A percentile compares a stretch with the other conserved stretches of the same genome.
Conservation (phyloP, 2,113 vertebrate genomes). For the Phalacrocorax carbo region DNA sequence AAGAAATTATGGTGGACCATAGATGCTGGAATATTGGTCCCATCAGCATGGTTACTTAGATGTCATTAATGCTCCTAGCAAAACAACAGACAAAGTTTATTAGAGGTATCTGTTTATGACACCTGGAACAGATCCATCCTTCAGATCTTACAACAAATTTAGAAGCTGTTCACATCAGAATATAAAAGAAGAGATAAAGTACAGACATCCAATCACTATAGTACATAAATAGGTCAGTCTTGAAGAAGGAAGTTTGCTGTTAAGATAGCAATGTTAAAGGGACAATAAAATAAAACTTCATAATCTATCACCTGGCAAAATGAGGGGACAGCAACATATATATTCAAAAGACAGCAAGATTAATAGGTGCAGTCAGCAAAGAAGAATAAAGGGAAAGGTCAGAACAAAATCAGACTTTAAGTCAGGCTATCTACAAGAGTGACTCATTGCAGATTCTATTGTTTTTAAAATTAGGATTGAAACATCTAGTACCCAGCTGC, state of each 20-base stretch:
- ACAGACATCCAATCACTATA: not conserved
- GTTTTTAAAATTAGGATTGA: not conserved
- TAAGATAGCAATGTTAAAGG: not conserved
- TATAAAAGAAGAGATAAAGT: not conserved
- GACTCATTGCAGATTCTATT: not conserved
- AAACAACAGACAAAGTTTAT: not conserved
- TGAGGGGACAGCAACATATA: not conserved
- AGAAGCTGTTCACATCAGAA: not conserved
- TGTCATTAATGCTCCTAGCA: not conserved
- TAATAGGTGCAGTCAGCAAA: not conserved
- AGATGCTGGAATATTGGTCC: not conserved
- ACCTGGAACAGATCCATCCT: not conserved
- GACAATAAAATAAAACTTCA: not conserved
- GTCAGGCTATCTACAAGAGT: not conserved
- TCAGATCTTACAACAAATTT: not conserved
- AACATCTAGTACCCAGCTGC: not conserved
- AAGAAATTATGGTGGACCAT: not conserved
- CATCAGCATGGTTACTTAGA: not conserved
- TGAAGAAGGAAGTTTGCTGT: not conserved
- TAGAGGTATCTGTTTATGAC: not conserved
- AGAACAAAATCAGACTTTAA: not conserved
- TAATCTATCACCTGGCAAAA: conserved; percentile 31
- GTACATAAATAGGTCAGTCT: not conserved
- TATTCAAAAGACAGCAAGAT: conserved; percentile 15
- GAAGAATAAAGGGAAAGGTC: conserved; percentile 8